Evolutionary conservation across 2,113 vertebrate genomes (phyloP), one percentile per base, ranked within the genome.

Genomic region (Drymodes brunneopygia): DNA sequence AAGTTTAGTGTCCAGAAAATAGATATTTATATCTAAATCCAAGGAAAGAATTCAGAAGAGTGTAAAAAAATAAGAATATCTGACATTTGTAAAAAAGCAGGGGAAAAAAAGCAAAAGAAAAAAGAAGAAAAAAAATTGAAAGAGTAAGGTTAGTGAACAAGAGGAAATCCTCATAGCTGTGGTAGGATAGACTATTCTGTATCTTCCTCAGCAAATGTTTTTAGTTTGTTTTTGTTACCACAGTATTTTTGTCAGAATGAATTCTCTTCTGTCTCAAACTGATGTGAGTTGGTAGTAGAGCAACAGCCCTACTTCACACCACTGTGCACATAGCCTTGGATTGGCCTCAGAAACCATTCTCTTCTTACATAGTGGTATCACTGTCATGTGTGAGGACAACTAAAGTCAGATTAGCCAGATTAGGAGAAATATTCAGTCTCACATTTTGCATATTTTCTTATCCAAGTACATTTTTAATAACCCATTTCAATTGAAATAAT

Each of bases 1-100:
- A 86, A 77, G 21, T 71, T 81, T 61, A 24, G 71, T 74, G 80
- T 80, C 35, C 62, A 91, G 67, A 75, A 90, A 93, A 86, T 4
- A 57, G 9, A 4, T 40, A 74, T 65, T 82, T 62, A 6, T 69
- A 53, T 15, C 44, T 42, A 83, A 88, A 62, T 45, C 18, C 77
- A 90, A 82, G 15, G 21, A 31, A 79, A 80, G 2, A 48, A 85
- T 53, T 75, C 50, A 72, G 57, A 82, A 56, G 2, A 3, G 14
- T 48, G 22, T 45, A 5, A 90, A 93, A 86, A 70, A 81, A 17
- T 45, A 58, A 58, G 15, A 57, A 7, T 44, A 71, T 23, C 10
- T 80, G 21, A 50, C 3, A 11, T 56, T 50, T 14, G 24, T 24
- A 9, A 35, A 35, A 40, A 70, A 57, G 11, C 1, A 6, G 12